Percentiles rank a stretch among this genome's conserved stretches.
These are phyloP conservation scores for Eulemur albifrons DNA, from an alignment of 2,797 vertebrate species.

Conservation along the genomic window DNA sequence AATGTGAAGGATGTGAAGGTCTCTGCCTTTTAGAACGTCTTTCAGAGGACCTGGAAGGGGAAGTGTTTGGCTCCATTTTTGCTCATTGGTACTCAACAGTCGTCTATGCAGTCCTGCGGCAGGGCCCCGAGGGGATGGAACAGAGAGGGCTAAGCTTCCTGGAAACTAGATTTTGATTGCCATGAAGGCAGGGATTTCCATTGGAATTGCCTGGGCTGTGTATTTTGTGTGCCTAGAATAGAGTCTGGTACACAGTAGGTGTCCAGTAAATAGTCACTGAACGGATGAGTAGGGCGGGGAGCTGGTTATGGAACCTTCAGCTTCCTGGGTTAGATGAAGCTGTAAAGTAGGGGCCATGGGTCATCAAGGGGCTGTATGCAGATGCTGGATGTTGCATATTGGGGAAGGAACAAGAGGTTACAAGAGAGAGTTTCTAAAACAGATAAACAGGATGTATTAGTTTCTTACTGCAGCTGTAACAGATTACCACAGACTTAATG, in stretches of 20 bases:
- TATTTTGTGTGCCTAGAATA: not conserved
- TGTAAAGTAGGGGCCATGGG: not conserved
- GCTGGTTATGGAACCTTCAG: not conserved
- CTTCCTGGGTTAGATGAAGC: not conserved
- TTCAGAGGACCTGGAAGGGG: not conserved
- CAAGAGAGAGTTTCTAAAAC: not conserved
- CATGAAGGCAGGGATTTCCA: not conserved
- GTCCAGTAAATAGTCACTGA: not conserved
- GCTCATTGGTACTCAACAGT: not conserved
- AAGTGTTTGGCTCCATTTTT: not conserved
- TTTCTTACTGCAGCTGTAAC: not conserved
- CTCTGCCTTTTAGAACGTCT: not conserved
- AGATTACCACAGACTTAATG: not conserved
- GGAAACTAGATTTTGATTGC: not conserved
- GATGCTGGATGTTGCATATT: not conserved
- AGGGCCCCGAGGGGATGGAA: not conserved
- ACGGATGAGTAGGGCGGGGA: not conserved
- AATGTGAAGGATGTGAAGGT: not conserved
- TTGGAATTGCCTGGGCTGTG: not conserved
- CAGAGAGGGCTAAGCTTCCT: not conserved
- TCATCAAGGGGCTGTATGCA: not conserved
- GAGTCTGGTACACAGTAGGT: not conserved
- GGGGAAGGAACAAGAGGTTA: not conserved
- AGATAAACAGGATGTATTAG: not conserved
- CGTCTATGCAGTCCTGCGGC: not conserved